Base-by-base conservation (phyloP, 2,888 invertebrate genomes). In the Platynereis dumerilii region DNA sequence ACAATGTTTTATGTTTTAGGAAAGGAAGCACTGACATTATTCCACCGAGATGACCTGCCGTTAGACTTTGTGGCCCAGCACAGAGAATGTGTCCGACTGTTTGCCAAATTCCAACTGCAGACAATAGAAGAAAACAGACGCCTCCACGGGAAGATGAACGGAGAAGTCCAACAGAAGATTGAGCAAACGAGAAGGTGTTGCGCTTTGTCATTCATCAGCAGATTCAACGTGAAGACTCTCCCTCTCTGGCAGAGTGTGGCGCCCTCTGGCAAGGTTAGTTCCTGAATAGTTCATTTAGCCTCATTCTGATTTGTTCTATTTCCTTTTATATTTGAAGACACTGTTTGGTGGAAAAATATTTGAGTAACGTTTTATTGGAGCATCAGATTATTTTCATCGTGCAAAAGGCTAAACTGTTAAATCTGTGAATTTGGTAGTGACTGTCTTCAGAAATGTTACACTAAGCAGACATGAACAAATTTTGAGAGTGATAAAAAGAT, bases 71-170 rank as follows among this genome's bases (percentile, higher is more conserved):
- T 59, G 28, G 34, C 28, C 10, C 58, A 60, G 22, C 67, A 67
- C 44, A 44, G 34, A 20, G 29, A 60, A 28, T 64, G 64, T 44
- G 64, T 59, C 48, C 42, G 29, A 7, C 28, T 29, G 39, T 67
- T 67, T 28, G 34, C 24, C n/a, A 20, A 65, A 17, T 29, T 28
- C 39, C 67, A 69, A 62, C 54, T 58, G 5, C 60, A 64, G 39
- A 69, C 64, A 0, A 69, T 69, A 60, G 34, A 54, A 45, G 54
- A 57, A n/a, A 69, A 69, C 54, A 44, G 56, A 15, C 17, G 22
- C 15, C 45, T 64, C 24, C 65, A 55, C 48, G 29, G 17, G 29
- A 28, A n/a, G 27, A 60, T 60, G 65, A 26, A 28, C 7, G 28
- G 29, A 22, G 60, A 65, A 2, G 26, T 22, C 1, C 27, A 29